A percentile compares a stretch with the other conserved stretches of the same genome.
phyloP scores from a whole-genome alignment of 2,888 invertebrate genomes.

The Camponotus fellah region DNA sequence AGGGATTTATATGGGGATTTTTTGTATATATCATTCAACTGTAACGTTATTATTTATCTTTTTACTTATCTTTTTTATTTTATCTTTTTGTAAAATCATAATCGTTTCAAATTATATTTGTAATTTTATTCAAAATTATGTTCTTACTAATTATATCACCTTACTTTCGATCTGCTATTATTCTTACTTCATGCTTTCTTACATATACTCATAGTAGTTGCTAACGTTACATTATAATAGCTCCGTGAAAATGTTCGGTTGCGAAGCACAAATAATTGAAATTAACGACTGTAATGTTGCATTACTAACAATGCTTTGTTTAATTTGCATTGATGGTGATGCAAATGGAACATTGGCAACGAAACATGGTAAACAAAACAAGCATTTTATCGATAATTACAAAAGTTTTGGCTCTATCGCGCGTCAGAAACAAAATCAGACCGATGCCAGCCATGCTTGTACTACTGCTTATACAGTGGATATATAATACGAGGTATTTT shows the following conservation, averaged over 20 bases:
- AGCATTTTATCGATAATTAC: conserved; percentile 49
- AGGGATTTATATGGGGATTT: not conserved
- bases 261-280: conserved; percentile 35
- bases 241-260: conserved; percentile 38
- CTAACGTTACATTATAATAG: conserved; percentile 11
- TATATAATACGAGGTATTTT: conserved; percentile 43
- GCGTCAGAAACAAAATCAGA: conserved; percentile 45
- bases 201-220: not conserved
- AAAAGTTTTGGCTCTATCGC: conserved; percentile 25
- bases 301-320: conserved; percentile 25
- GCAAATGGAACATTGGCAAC: conserved; percentile 13
- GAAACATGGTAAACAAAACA: conserved; percentile 33
- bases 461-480: conserved; percentile 2
- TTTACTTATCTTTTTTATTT: conserved; percentile 16
- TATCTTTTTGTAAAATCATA: not conserved
- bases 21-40: not conserved
- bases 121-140: not conserved
- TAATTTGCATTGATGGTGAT: conserved; percentile 43
- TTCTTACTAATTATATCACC: not conserved
- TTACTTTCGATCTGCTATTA: not conserved
- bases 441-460: conserved; percentile 13
- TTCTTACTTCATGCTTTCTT: not conserved
- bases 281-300: conserved; percentile 30
- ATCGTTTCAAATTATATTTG: not conserved
- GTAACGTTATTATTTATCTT: not conserved